Conservation (phyloP, 2,888 invertebrate genomes). For the Aphodius granarius region DNA sequence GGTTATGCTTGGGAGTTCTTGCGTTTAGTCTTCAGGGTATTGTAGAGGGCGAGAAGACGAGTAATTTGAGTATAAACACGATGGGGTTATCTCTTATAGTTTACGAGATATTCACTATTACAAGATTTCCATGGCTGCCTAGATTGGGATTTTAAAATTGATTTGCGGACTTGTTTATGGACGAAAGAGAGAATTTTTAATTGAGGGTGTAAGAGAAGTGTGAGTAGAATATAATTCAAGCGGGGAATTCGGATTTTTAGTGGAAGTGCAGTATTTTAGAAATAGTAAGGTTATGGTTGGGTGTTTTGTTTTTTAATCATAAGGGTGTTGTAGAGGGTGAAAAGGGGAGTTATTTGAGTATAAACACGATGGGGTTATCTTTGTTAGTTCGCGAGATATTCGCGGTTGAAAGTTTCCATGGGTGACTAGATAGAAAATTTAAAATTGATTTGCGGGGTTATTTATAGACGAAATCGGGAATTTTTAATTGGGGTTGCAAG, state of each 20-base stretch:
- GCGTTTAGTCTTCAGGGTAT: not conserved
- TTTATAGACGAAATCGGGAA: no score
- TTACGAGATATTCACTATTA: not conserved
- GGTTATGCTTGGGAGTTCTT: no score
- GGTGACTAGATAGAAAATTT: no score
- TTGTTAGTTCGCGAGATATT: not conserved
- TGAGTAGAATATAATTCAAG: not conserved
- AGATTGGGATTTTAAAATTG: not conserved
- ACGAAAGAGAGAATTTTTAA: not conserved
- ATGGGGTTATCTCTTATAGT: not conserved
- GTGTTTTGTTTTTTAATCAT: not conserved
- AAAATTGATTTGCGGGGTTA: no score
- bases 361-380: not conserved
- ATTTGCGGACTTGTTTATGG: not conserved
- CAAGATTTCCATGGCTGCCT: not conserved
- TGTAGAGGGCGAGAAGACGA: not conserved
- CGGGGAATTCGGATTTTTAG: not conserved
- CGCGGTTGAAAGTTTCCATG: no score
- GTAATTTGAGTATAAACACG: not conserved
- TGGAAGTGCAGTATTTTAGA: no score
- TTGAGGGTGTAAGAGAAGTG: not conserved
- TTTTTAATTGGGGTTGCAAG: not conserved
- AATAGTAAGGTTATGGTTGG: not conserved
- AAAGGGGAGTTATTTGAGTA: not conserved
- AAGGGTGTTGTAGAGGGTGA: no score